phyloP scores from a whole-genome alignment of 2,797 vertebrate species.

The Allobates femoralis region DNA sequence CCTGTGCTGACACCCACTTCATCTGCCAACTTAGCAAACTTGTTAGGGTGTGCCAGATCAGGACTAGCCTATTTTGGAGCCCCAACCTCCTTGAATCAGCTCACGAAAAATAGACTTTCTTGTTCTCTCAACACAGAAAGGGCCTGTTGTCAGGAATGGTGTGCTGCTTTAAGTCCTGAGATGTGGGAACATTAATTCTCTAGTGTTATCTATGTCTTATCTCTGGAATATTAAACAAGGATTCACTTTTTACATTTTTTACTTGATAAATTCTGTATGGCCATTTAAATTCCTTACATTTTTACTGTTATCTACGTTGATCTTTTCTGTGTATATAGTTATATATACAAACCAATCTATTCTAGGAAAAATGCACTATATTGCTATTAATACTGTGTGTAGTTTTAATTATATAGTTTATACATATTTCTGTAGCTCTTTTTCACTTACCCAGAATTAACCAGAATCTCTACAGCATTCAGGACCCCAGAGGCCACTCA shows the following conservation, averaged over 20 bases:
- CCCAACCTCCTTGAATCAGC: not conserved
- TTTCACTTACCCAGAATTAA: not conserved
- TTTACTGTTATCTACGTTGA: slow-evolving; percentile 36
- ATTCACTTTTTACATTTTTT: slow-evolving; percentile 35
- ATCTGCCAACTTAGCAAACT: too few species aligned
- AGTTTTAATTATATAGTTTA: not conserved
- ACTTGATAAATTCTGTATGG: slow-evolving; percentile 33
- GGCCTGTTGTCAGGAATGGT: not conserved
- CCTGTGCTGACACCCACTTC: too few species aligned
- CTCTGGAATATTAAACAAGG: slow-evolving; percentile 2
- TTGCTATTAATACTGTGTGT: not conserved
- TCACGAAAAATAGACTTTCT: not conserved
- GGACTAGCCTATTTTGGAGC: not conserved
- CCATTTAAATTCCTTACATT: slow-evolving; percentile 55
- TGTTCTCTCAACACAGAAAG: not conserved
- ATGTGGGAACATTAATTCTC: slow-evolving; percentile 12
- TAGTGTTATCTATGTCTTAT: slow-evolving; percentile 34
- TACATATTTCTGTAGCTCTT: not conserved
- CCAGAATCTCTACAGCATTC: too few species aligned
- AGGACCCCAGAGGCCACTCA: too few species aligned
- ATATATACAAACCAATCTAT: slow-evolving; percentile 31
- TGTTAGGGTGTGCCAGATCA: too few species aligned
- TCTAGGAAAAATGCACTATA: not conserved
- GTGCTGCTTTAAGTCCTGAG: not conserved
- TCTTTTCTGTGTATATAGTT: slow-evolving; percentile 11